Percentiles rank a stretch among this genome's conserved stretches.
Evolutionary conservation across 1,140 invertebrate genomes (phyloP).

Genomic region (Drosophila mayri): DNA sequence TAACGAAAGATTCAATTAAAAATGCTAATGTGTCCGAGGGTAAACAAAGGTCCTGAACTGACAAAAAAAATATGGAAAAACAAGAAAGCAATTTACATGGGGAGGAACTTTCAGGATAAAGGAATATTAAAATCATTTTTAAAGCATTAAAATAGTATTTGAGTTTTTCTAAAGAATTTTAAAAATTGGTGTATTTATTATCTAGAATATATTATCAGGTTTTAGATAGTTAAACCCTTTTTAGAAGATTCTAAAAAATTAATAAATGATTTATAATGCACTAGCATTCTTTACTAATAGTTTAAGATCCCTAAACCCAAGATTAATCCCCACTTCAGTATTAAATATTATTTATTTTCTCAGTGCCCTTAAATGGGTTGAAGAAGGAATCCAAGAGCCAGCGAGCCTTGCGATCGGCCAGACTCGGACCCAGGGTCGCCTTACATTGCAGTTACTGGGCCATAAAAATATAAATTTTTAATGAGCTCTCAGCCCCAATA

Average conservation of each 20-base stretch:
- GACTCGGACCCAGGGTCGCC: conserved; percentile 9
- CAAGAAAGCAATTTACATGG: neutral
- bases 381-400: conserved; percentile 13
- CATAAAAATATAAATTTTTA: conserved; percentile 65
- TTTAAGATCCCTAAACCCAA: no score
- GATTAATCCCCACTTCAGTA: no score
- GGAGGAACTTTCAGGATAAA: neutral
- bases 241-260: no score
- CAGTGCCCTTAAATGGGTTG: conserved; percentile 8
- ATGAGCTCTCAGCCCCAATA: conserved; percentile 45
- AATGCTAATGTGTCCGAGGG: conserved; percentile 58
- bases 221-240: no score
- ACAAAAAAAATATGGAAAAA: conserved; percentile 4
- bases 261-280: no score
- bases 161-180: neutral
- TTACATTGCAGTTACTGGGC: conserved; percentile 54
- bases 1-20: conserved; percentile 68
- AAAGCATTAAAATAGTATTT: neutral
- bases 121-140: neutral
- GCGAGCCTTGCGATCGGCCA: neutral
- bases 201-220: no score
- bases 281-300: no score
- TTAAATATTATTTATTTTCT: neutral
- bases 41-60: conserved; percentile 28
- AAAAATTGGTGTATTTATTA: neutral